Base-by-base conservation (phyloP, 2,797 vertebrate species). In the Acanthopagrus latus region DNA sequence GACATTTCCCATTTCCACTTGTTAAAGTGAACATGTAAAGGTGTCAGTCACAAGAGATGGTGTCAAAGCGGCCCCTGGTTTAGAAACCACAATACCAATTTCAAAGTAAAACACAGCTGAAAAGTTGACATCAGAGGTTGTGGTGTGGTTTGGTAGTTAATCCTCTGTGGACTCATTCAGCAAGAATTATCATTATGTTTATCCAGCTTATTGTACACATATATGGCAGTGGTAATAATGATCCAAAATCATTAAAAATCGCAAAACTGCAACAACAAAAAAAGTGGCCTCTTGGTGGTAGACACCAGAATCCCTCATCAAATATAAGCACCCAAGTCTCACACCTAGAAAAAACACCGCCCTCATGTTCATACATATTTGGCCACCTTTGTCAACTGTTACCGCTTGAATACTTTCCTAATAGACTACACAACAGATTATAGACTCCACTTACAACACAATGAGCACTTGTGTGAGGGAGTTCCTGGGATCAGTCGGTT, bases 41-140 rank as follows among this genome's bases (percentile, higher is more conserved):
- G 23, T 58, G 59, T 81, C 65, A 50, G 74, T 70, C 64, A 74
- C 48, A 48, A 52, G 65, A 78, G 23, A 73, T 17, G 46, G 33
- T 59, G 51, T 38, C 54, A 25, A 77, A 73, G 60, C 56, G 38
- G 59, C 56, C 60, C 33, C 33, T 48, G 29, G 55, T 66, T 70
- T 58, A 70, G 74, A 79, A 66, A 76, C 64, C 20, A 77, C 59
- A 44, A 38, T 11, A 27, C 47, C 21, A 64, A 27, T 55, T 81
- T 62, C 52, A 70, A 59, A 79, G 38, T 74, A 38, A 76, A 66
- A 70, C 33, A 38, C 41, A 58, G 21, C n/a, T 50, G n/a, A 71
- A 38, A 63, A 27, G 33, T 50, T 18, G 41, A 14, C 21, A 41
- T 69, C 64, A 69, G 46, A 76, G 69, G 60, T 83, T 71, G 73